Evolutionary conservation across 2,888 invertebrate genomes (phyloP).

Genomic region (Apamea monoglypha): DNA sequence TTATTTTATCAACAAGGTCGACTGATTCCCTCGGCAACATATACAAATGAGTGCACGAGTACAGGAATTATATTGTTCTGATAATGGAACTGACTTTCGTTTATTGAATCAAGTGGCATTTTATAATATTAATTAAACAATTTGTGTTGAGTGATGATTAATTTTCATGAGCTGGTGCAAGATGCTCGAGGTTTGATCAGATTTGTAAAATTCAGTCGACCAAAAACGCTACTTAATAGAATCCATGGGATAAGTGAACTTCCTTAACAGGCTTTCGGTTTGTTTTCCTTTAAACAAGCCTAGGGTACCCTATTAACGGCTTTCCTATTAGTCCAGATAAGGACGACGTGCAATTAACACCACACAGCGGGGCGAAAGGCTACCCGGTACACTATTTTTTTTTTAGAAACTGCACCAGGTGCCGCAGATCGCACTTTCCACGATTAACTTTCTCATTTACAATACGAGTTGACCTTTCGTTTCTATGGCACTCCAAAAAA

Average conservation of each 20-base stretch:
- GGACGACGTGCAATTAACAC: slow-evolving; percentile 31
- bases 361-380: slow-evolving; percentile 67
- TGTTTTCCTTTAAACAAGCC: neutral
- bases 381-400: slow-evolving; percentile 70
- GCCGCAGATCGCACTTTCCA: slow-evolving; percentile 87
- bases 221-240: neutral
- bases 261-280: neutral
- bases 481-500: slow-evolving; percentile 82
- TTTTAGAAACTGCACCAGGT: slow-evolving; percentile 83
- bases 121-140: neutral
- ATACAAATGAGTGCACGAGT: slow-evolving; percentile 21
- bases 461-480: slow-evolving; percentile 88
- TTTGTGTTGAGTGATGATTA: neutral
- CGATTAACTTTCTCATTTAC: slow-evolving; percentile 89
- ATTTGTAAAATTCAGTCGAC: neutral
- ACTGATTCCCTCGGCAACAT: slow-evolving; percentile 1
- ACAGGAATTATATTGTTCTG: slow-evolving; percentile 15
- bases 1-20: slow-evolving; percentile 30
- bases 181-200: neutral
- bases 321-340: slow-evolving; percentile 27
- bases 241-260: neutral
- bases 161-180: neutral
- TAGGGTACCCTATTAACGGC: neutral
- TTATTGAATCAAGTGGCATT: slow-evolving; percentile 22
- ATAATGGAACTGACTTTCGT: slow-evolving; percentile 13